These are phyloP conservation scores for Bufo gargarizans DNA, from an alignment of 2,113 vertebrate species.

Conservation along the genomic window DNA sequence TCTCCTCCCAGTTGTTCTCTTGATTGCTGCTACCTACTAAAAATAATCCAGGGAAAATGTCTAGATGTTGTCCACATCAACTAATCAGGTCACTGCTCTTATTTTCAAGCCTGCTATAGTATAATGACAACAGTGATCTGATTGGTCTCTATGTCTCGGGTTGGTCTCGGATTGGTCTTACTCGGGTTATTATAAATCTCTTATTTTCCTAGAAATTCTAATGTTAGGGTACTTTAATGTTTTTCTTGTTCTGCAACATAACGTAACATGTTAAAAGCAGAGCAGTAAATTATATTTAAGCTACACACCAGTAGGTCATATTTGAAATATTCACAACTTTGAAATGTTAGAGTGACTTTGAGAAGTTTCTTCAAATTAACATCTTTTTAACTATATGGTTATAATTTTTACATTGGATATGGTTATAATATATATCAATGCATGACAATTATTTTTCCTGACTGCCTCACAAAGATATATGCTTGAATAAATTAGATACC, in stretches of 20 bases:
- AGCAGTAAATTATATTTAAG: neutral
- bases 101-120: neutral
- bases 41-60: neutral
- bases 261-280: neutral
- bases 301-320: neutral
- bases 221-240: neutral
- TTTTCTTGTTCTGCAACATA: neutral
- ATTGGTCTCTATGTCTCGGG: neutral
- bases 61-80: neutral
- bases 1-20: neutral
- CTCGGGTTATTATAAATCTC: neutral
- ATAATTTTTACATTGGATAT: too few relatives aligned
- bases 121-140: neutral
- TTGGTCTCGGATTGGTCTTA: neutral
- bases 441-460: too few relatives aligned
- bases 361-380: neutral
- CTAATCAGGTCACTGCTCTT: neutral
- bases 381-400: neutral
- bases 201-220: neutral
- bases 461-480: too few relatives aligned
- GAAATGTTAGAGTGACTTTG: neutral
- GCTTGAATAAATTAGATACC: too few relatives aligned
- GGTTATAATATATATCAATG: neutral
- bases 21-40: neutral
- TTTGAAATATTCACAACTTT: neutral